These are phyloP conservation scores for Conus canariensis DNA, from an alignment of 2,888 invertebrate genomes.

Conservation along the genomic window DNA sequence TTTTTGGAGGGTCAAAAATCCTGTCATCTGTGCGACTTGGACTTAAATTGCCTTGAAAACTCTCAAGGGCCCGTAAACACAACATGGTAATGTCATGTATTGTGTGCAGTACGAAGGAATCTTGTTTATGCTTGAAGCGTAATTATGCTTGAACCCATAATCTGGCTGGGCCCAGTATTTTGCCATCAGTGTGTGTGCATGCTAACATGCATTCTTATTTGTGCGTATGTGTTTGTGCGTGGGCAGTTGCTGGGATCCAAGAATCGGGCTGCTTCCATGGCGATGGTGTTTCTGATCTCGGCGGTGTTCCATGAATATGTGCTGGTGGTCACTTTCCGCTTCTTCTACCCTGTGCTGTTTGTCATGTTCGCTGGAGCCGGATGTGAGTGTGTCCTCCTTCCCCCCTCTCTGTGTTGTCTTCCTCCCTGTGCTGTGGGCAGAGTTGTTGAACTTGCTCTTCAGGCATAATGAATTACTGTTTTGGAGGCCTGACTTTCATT, in stretches of 20 bases:
- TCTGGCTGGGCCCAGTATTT: not conserved
- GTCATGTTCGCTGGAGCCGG: conserved; percentile 88
- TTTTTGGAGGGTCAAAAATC: too few relatives aligned
- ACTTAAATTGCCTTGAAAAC: too few relatives aligned
- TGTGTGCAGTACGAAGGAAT: too few relatives aligned
- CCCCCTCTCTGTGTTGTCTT: not conserved
- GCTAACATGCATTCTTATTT: not conserved
- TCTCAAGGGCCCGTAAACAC: too few relatives aligned
- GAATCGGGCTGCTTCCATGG: conserved; percentile 80
- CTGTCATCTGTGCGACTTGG: too few relatives aligned
- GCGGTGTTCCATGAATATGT: conserved; percentile 94
- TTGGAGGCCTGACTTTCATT: too few relatives aligned
- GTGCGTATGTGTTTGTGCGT: not conserved
- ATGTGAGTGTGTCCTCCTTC: conserved; percentile 67
- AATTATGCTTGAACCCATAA: too few relatives aligned
- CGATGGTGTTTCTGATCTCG: conserved; percentile 88
- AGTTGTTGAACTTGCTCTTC: too few relatives aligned
- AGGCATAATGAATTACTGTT: too few relatives aligned
- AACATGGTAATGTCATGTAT: too few relatives aligned
- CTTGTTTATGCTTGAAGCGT: too few relatives aligned
- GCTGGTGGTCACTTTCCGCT: conserved; percentile 87
- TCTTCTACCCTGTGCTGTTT: conserved; percentile 93
- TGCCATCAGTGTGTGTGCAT: not conserved
- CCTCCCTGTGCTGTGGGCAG: too few relatives aligned
- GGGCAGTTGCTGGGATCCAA: conserved; percentile 62